These are phyloP conservation scores for Manis pentadactyla DNA, from an alignment of 2,797 vertebrate species.

Conservation along the genomic window DNA sequence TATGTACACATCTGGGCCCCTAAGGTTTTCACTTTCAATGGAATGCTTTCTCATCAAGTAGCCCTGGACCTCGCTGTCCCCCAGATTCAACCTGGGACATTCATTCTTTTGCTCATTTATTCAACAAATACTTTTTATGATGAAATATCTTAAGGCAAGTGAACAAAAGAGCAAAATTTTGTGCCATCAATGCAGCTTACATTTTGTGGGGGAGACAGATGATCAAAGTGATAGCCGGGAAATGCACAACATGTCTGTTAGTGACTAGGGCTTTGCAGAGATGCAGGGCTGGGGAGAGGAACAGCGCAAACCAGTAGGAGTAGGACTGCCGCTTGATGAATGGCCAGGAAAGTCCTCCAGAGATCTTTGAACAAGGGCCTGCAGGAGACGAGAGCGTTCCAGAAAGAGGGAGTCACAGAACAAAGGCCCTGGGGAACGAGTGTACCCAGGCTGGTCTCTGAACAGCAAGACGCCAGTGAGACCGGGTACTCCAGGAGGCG, in stretches of 20 bases:
- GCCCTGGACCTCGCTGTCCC: neutral
- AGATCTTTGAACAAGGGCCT: neutral
- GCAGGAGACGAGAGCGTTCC: neutral
- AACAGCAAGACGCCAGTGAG: neutral
- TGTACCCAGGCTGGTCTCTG: neutral
- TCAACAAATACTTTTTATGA: neutral
- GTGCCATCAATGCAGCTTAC: neutral
- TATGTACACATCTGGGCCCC: neutral
- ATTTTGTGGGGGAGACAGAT: neutral
- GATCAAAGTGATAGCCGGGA: neutral
- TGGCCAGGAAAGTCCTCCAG: neutral
- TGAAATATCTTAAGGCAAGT: neutral
- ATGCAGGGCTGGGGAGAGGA: neutral
- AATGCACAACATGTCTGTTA: neutral
- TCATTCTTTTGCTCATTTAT: neutral
- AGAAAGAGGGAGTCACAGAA: neutral
- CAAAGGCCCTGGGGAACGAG: neutral
- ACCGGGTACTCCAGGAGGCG: neutral
- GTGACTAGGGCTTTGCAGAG: neutral
- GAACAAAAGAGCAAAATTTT: neutral
- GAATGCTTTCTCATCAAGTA: neutral
- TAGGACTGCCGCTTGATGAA: neutral
- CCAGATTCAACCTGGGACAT: neutral
- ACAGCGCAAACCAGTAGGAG: accelerated
- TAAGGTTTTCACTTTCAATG: neutral